Percentiles rank a stretch among this genome's conserved stretches.
These are phyloP conservation scores for Oreochromis grahami DNA, from an alignment of 2,797 vertebrate genomes.

Conservation along the genomic window DNA sequence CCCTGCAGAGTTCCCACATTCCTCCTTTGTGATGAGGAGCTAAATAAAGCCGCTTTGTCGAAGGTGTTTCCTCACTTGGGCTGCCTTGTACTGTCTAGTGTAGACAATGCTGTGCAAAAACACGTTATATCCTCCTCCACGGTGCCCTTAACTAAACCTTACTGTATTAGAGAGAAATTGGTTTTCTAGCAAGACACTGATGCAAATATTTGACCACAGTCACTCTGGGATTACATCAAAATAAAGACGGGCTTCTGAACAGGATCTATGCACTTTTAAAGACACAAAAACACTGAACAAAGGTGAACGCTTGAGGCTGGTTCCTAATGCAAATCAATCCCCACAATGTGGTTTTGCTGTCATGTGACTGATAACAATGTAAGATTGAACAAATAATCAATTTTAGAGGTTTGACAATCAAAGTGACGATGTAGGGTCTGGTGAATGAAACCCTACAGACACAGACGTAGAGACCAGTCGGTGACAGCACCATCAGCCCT, in stretches of 20 bases:
- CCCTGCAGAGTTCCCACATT: background rate
- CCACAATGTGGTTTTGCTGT: background rate
- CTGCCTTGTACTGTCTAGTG: background rate
- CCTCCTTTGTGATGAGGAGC: slow-evolving; percentile 14
- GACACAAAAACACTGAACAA: background rate
- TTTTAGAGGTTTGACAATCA: background rate
- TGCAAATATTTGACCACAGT: too few relatives aligned
- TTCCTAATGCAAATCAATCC: background rate
- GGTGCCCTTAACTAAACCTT: background rate
- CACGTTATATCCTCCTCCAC: background rate
- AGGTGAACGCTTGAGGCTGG: background rate
- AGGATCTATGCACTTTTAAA: background rate
- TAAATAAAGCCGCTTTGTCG: slow-evolving; percentile 7
- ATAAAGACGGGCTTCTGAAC: background rate
- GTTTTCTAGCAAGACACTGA: background rate
- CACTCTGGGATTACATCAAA: background rate
- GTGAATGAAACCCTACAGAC: background rate
- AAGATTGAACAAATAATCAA: background rate
- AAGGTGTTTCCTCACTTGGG: slow-evolving; percentile 25
- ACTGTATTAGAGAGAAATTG: background rate
- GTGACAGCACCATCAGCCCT: background rate
- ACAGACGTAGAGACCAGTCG: background rate
- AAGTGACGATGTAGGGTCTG: background rate
- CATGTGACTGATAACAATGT: background rate
- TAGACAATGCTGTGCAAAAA: background rate